Percentiles rank a stretch among this genome's conserved stretches.
Conservation (phyloP, 1,140 invertebrate species). For the Trichomalopsis sarcophagae region DNA sequence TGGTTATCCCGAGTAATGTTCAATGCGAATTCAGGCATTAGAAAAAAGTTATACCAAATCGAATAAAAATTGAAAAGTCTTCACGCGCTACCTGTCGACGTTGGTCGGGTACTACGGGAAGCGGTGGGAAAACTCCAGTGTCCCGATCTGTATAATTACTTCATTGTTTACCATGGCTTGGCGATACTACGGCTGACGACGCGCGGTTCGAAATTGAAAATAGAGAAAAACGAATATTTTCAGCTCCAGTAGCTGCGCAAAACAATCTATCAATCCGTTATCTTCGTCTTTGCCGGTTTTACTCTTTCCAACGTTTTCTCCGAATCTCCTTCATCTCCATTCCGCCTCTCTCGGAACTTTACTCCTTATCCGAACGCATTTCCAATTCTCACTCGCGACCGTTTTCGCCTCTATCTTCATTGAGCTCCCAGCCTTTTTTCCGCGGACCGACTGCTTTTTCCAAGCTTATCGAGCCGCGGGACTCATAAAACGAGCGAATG, state of each 20-base stretch:
- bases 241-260: not conserved
- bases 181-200: no score
- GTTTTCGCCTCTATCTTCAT: slow-evolving; percentile 11
- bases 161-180: no score
- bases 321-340: not conserved
- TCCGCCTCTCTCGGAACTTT: not conserved
- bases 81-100: no score
- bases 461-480: slow-evolving; percentile 8
- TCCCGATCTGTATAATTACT: no score
- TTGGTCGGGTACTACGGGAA: no score
- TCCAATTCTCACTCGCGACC: not conserved
- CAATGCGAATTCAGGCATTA: no score
- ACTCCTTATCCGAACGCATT: not conserved
- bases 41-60: no score
- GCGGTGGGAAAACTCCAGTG: no score
- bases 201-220: not conserved
- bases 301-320: not conserved
- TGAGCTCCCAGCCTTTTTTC: not conserved
- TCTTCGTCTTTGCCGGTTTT: not conserved
- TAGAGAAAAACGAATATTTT: not conserved
- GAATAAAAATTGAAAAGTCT: no score
- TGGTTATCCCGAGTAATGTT: no score
- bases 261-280: not conserved
- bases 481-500: slow-evolving; percentile 16
- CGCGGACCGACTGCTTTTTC: not conserved